Evolutionary conservation across 1,140 invertebrate species (phyloP).

Genomic region (Drosophila subobscura): DNA sequence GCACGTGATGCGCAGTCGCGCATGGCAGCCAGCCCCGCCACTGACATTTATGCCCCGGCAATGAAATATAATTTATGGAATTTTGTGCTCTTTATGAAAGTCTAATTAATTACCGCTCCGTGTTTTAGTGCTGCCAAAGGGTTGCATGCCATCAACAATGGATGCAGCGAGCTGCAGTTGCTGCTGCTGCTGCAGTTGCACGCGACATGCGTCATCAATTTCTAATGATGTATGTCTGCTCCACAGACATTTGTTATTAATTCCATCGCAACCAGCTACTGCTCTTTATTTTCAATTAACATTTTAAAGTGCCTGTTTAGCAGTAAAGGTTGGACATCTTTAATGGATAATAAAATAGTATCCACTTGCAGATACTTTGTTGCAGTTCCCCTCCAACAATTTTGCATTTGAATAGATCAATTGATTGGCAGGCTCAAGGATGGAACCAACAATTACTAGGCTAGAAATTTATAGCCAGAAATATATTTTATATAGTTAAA

Average conservation of each 20-base stretch:
- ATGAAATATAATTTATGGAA: conserved; percentile 81
- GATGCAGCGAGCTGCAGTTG: conserved; percentile 27
- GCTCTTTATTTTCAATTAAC: conserved; percentile 54
- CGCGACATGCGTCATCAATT: conserved; percentile 82
- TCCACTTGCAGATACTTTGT: too few species aligned
- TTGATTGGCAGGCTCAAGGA: too few species aligned
- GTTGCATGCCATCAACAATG: conserved; percentile 56
- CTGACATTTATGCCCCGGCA: conserved; percentile 69
- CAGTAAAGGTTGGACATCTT: conserved; percentile 23
- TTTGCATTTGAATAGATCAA: too few species aligned
- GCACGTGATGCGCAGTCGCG: conserved; percentile 65
- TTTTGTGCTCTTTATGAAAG: conserved; percentile 80
- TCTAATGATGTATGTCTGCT: conserved; percentile 79
- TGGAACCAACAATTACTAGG: too few species aligned
- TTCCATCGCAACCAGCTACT: conserved; percentile 15
- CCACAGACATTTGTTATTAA: conserved; percentile 70
- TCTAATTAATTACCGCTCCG: conserved; percentile 74
- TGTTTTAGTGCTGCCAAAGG: conserved; percentile 56
- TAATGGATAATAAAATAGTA: conserved; percentile 1
- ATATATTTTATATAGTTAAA: too few species aligned
- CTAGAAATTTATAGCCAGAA: too few species aligned
- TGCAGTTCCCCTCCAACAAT: too few species aligned
- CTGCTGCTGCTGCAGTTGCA: conserved; percentile 58
- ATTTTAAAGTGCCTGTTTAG: conserved; percentile 41
- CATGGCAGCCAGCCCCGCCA: conserved; percentile 42